phyloP scores from a whole-genome alignment of 2,113 vertebrate species.

The Paralichthys olivaceus region DNA sequence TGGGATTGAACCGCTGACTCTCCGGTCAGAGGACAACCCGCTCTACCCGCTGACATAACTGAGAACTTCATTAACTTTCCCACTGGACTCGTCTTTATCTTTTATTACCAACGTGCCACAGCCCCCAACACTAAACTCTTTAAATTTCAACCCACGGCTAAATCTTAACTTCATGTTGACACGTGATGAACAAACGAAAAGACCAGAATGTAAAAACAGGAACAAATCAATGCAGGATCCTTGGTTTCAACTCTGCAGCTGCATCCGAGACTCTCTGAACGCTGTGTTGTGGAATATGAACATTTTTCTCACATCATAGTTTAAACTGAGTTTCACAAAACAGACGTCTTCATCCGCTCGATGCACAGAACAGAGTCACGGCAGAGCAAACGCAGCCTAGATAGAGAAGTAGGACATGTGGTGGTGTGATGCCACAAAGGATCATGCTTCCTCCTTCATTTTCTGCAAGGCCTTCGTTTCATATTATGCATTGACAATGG shows the following conservation, averaged over 20 bases:
- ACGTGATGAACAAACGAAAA: no score
- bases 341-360: constrained; percentile 20
- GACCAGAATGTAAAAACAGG: no score
- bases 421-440: constrained; percentile 48
- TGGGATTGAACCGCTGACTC: no score
- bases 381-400: constrained; percentile 43
- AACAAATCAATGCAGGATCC: no score
- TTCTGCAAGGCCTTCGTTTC: constrained; percentile 53
- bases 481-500: constrained; percentile 62
- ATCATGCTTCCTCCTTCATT: constrained; percentile 48
- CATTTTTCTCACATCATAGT: neutral
- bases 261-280: neutral
- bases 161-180: no score
- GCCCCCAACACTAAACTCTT: no score
- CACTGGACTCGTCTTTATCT: no score
- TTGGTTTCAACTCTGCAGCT: neutral
- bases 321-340: neutral
- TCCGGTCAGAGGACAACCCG: no score
- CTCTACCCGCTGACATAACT: no score
- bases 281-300: neutral
- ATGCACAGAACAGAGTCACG: constrained; percentile 29
- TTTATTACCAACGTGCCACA: no score
- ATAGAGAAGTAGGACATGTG: constrained; percentile 56
- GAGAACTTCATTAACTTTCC: no score
- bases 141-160: no score